Evolutionary conservation across 2,888 invertebrate genomes (phyloP).

Genomic region (Clusia tigrina): DNA sequence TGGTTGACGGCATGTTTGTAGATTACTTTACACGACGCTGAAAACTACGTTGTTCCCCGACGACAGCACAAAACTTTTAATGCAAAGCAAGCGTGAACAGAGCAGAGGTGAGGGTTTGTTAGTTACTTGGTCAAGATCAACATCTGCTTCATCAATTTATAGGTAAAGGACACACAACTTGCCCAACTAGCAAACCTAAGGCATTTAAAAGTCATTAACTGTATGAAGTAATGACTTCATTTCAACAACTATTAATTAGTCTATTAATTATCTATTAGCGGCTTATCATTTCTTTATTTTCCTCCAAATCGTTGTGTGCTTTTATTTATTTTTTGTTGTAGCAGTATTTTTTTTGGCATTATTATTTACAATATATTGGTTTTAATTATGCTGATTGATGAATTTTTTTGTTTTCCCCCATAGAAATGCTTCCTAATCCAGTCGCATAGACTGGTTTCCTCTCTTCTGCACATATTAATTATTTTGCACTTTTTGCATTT

Average conservation of each 20-base stretch:
- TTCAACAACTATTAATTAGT: too few species aligned
- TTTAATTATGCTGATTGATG: not conserved
- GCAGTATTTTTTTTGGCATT: slow-evolving; percentile 45
- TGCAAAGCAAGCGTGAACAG: slow-evolving; percentile 68
- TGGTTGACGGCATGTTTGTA: slow-evolving; percentile 59
- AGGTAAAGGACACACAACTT: slow-evolving; percentile 66
- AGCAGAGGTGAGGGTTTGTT: slow-evolving; percentile 71
- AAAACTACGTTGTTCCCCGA: slow-evolving; percentile 77
- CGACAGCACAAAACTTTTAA: slow-evolving; percentile 76
- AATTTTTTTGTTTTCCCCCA: slow-evolving; percentile 5
- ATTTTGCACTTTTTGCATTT: slow-evolving; percentile 33
- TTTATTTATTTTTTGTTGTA: slow-evolving; percentile 42
- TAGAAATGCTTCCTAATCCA: not conserved
- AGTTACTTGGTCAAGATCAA: slow-evolving; percentile 71
- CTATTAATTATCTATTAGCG: too few species aligned
- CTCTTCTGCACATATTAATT: slow-evolving; percentile 1
- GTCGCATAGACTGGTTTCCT: not conserved
- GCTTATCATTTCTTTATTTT: not conserved
- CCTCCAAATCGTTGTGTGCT: slow-evolving; percentile 33
- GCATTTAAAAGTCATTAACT: not conserved
- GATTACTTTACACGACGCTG: slow-evolving; percentile 74
- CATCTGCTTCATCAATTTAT: slow-evolving; percentile 70
- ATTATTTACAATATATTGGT: not conserved
- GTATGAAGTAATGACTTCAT: not conserved
- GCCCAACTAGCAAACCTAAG: not conserved